Conservation (phyloP, 2,888 invertebrate genomes). For the Eustalomyia histrio region DNA sequence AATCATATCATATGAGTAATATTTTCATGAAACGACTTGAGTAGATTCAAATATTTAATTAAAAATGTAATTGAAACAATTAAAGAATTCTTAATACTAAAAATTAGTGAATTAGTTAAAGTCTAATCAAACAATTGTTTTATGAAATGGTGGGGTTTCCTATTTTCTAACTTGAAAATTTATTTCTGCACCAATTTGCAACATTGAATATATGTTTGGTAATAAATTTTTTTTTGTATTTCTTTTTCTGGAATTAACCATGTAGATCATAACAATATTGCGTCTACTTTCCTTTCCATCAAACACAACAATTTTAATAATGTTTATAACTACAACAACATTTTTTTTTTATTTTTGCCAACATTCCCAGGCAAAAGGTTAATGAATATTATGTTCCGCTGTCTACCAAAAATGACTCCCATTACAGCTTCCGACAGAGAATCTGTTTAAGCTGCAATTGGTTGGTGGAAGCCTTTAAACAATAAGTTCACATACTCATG, state of each 20-base stretch:
- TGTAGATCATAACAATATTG: background rate
- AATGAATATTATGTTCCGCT: constrained; percentile 78
- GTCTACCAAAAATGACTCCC: constrained; percentile 73
- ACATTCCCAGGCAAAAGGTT: constrained; percentile 77
- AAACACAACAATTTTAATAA: constrained; percentile 30
- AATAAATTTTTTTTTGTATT: background rate
- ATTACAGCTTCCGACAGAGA: constrained; percentile 77
- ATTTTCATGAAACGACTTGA: no score
- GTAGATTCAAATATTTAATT: no score
- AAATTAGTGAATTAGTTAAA: no score
- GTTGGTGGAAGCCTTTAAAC: constrained; percentile 67
- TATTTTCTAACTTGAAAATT: no score
- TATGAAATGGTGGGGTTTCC: no score
- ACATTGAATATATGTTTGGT: background rate
- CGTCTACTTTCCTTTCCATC: background rate
- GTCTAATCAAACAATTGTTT: no score
- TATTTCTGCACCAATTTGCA: no score
- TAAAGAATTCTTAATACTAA: no score
- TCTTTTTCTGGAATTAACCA: background rate
- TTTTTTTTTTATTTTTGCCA: constrained; percentile 53
- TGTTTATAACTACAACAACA: constrained; percentile 15
- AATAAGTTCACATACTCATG: constrained; percentile 63
- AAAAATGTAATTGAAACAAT: no score
- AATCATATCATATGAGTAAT: no score
- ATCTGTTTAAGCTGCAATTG: constrained; percentile 71